phyloP scores from a whole-genome alignment of 2,113 vertebrate genomes.

The Limanda limanda region DNA sequence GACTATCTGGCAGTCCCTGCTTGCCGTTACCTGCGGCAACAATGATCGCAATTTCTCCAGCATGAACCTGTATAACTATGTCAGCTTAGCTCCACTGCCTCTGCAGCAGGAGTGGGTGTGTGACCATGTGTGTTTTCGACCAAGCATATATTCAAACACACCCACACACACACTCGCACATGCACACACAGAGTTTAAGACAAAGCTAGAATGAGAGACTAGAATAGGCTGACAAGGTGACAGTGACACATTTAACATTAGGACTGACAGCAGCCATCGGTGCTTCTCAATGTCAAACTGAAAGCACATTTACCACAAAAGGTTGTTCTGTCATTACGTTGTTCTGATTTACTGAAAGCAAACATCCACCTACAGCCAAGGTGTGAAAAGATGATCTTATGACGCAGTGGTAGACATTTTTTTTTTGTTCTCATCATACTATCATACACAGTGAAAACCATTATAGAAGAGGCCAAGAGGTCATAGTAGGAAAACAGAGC shows the following conservation, averaged over 20 bases:
- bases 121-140: too few species aligned
- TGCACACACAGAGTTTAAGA: background rate
- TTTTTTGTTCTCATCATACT: background rate
- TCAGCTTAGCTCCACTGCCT: slow-evolving; percentile 51
- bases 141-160: too few species aligned
- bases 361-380: background rate
- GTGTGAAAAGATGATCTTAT: background rate
- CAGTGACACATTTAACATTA: slow-evolving; percentile 56
- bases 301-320: slow-evolving; percentile 20
- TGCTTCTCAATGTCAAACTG: slow-evolving; percentile 28
- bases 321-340: slow-evolving; percentile 15
- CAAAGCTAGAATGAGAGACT: slow-evolving; percentile 18
- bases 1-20: slow-evolving; percentile 27
- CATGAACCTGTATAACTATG: slow-evolving; percentile 65
- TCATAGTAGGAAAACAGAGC: too few species aligned
- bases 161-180: background rate
- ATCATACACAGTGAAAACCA: slow-evolving; percentile 6
- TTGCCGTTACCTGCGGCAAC: slow-evolving; percentile 43
- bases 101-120: slow-evolving; percentile 7
- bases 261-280: slow-evolving; percentile 45
- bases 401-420: background rate
- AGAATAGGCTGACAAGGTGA: slow-evolving; percentile 60
- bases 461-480: background rate
- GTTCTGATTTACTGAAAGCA: background rate
- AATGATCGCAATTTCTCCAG: slow-evolving; percentile 53